These are phyloP conservation scores for Toxotes jaculatrix DNA, from an alignment of 2,113 vertebrate species.

Conservation along the genomic window DNA sequence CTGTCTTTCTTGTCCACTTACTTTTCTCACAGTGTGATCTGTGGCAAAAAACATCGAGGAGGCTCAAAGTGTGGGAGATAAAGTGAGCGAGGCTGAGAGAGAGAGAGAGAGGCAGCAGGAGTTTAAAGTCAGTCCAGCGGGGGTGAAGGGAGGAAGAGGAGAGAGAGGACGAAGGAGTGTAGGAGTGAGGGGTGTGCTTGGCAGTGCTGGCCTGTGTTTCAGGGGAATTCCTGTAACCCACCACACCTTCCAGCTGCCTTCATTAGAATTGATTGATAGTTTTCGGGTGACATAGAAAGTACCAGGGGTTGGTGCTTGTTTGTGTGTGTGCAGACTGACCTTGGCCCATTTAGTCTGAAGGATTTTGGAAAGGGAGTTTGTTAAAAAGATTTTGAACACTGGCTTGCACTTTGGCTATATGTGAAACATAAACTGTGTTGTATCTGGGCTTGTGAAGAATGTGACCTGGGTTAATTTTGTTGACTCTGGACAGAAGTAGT, in stretches of 20 bases:
- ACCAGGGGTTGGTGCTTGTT: not conserved
- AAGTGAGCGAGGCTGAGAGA: not conserved
- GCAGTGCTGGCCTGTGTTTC: conserved; percentile 56
- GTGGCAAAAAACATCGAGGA: conserved; percentile 30
- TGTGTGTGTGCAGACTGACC: conserved; percentile 26
- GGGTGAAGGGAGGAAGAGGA: conserved; percentile 71
- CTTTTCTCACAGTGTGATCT: conserved; percentile 23
- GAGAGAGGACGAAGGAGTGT: conserved; percentile 33
- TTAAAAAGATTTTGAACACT: conserved; percentile 8
- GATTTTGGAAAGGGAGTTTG: conserved; percentile 22
- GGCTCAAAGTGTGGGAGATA: conserved; percentile 51
- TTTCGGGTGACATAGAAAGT: conserved; percentile 53
- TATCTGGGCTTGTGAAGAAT: conserved; percentile 25
- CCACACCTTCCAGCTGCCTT: conserved; percentile 59
- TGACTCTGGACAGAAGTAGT: conserved; percentile 15
- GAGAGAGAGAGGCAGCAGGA: not conserved
- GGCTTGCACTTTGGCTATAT: not conserved
- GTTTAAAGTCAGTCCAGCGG: conserved; percentile 57
- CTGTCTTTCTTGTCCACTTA: conserved; percentile 11
- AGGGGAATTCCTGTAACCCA: conserved; percentile 73
- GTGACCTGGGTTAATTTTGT: conserved; percentile 17
- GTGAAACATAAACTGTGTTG: not conserved
- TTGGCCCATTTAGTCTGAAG: conserved; percentile 49
- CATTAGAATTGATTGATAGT: conserved; percentile 71
- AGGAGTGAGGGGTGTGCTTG: conserved; percentile 53